Percentiles rank a stretch among this genome's conserved stretches.
These are phyloP conservation scores for Hypotaenidia okinawae DNA, from an alignment of 2,797 vertebrate genomes.

Conservation along the genomic window DNA sequence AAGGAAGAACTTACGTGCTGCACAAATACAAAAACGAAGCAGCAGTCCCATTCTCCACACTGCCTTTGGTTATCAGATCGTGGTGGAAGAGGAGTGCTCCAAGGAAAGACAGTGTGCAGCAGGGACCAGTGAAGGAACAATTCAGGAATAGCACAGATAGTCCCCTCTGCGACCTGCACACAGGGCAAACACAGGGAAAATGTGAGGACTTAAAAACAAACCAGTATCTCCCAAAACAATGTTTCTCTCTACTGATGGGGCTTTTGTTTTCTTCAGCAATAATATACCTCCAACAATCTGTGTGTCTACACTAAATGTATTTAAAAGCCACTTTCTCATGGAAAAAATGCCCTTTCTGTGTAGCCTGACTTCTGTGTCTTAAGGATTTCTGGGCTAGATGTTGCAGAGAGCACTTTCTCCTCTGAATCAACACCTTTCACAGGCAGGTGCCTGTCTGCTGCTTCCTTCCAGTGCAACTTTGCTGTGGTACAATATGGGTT, in stretches of 20 bases:
- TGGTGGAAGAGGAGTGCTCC: background rate
- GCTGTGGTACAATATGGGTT: conserved; percentile 81
- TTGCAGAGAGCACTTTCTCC: background rate
- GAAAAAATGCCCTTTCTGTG: background rate
- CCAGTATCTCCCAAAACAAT: background rate
- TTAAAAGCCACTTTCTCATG: background rate
- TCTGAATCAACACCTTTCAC: background rate
- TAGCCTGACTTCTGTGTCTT: background rate
- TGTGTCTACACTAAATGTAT: background rate
- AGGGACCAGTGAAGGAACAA: background rate
- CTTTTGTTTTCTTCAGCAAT: background rate
- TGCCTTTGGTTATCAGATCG: background rate
- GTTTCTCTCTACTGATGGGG: background rate
- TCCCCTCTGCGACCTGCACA: background rate
- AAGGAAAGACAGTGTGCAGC: background rate
- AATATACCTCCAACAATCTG: background rate
- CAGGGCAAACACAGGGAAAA: background rate
- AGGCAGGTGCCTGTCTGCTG: background rate
- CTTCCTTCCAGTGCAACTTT: conserved; percentile 77
- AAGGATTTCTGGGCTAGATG: background rate
- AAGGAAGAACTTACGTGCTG: background rate
- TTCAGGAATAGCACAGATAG: background rate
- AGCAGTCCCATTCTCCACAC: background rate
- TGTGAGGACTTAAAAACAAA: background rate
- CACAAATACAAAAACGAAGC: background rate